Evolutionary conservation across 2,888 invertebrate species (phyloP), one percentile per base, ranked within the genome.

Genomic region (Nebria salina): DNA sequence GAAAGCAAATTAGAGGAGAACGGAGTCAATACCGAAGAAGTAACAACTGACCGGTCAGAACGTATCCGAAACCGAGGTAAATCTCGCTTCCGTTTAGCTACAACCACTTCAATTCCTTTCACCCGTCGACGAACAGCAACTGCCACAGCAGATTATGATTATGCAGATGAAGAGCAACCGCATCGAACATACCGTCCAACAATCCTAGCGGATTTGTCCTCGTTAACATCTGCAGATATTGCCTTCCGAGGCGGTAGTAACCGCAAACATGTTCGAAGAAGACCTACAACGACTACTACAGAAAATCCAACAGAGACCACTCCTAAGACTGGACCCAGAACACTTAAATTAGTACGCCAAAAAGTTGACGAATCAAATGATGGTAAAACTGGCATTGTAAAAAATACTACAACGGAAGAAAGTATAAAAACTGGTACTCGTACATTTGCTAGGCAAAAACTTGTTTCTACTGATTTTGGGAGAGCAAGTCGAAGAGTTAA

Each of bases 181-280:
- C 79, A 85, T 72, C 84, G 89, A 74, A 86, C 85, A 65, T 89
- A 86, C 84, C 85, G 89, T 82, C 89, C 89, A 7, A 84, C 86
- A 0, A 86, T 87, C 83, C 83, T 88, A n/a, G 90, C 91, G 82
- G 92, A 92, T 86, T 85, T 91, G 15, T 88, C 91, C 72, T 91
- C 92, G 2, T 86, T 92, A 72, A 91, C 91, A 1, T 90, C 92
- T 0, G 87, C 90, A 26, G 92, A 92, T 84, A 86, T 87, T 81
- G 82, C 85, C 7, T 77, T 77, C 64, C 68, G 34, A 43, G 42
- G 66, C 15, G 72, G 43, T 5, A 66, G 42, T 11, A 80, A 77
- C 15, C 75, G 81, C 0, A 82, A 79, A 76, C 82, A 83, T 77
- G 77, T 82, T 75, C 76, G 82, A 20, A 25, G 81, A 65, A 54